phyloP scores from a whole-genome alignment of 2,888 invertebrate genomes.

The Tachina fera region DNA sequence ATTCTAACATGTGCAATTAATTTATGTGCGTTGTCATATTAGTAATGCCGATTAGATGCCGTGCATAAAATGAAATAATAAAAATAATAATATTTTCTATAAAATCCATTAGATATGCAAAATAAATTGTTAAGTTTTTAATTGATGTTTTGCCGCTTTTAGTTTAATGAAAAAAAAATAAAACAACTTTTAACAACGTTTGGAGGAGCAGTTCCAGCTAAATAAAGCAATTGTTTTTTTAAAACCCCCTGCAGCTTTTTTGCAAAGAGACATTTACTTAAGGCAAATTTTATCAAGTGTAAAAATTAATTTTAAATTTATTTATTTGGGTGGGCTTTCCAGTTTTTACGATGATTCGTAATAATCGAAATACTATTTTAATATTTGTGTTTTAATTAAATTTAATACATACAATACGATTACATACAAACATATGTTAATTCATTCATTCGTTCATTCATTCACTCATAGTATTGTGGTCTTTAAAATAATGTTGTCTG shows the following conservation, averaged over 20 bases:
- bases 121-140: slow-evolving; percentile 62
- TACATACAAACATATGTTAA: background rate
- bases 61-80: slow-evolving; percentile 17
- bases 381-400: too few species aligned
- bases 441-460: slow-evolving; percentile 39
- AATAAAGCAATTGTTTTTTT: background rate
- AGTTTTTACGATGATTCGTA: too few species aligned
- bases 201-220: slow-evolving; percentile 24
- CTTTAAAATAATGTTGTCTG: slow-evolving; percentile 5
- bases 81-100: slow-evolving; percentile 19
- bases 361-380: too few species aligned
- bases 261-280: background rate
- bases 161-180: slow-evolving; percentile 11
- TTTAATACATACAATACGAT: background rate
- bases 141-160: slow-evolving; percentile 65
- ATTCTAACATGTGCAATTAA: slow-evolving; percentile 42
- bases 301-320: background rate
- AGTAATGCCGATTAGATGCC: slow-evolving; percentile 59
- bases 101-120: slow-evolving; percentile 69
- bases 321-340: too few species aligned
- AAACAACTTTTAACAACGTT: background rate
- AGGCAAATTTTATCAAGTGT: background rate
- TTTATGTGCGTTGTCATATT: slow-evolving; percentile 63
- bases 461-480: slow-evolving; percentile 36
- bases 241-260: background rate